Percentiles rank a stretch among this genome's conserved stretches.
Evolutionary conservation across 1,140 invertebrate genomes (phyloP).

Genomic region (Lasaia peninsularis): DNA sequence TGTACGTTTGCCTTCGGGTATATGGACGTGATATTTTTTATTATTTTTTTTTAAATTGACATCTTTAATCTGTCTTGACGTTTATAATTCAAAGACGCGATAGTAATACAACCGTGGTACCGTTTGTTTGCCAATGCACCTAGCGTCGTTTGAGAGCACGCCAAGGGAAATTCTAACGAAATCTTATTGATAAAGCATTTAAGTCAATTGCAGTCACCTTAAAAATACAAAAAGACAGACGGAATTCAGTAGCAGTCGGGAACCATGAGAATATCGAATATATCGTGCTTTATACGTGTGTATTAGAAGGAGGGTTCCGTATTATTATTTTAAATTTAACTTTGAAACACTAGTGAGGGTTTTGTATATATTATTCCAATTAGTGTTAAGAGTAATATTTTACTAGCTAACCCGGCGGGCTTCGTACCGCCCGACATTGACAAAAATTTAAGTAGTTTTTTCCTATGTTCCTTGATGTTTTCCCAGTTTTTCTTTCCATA

Average conservation of each 20-base stretch:
- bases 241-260: slow-evolving; percentile 67
- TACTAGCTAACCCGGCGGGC: too few species aligned
- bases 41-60: too few species aligned
- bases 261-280: slow-evolving; percentile 61
- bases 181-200: slow-evolving; percentile 61
- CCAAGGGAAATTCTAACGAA: slow-evolving; percentile 12
- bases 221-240: slow-evolving; percentile 44
- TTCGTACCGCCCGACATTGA: too few species aligned
- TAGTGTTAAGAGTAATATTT: too few species aligned
- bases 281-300: slow-evolving; percentile 16
- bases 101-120: slow-evolving; percentile 47
- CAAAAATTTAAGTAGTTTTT: too few species aligned
- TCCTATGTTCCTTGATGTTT: too few species aligned
- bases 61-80: not conserved
- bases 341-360: too few species aligned
- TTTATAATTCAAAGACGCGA: slow-evolving; percentile 23
- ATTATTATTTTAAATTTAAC: not conserved
- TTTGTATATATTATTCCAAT: too few species aligned
- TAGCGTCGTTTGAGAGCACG: slow-evolving; percentile 13
- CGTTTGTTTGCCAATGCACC: slow-evolving; percentile 31
- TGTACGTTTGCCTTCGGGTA: too few species aligned
- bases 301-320: slow-evolving; percentile 13
- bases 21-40: too few species aligned
- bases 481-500: too few species aligned
- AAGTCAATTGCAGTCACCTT: slow-evolving; percentile 56